Evolutionary conservation across 2,888 invertebrate species (phyloP).

Genomic region (Leptopilina syphax): DNA sequence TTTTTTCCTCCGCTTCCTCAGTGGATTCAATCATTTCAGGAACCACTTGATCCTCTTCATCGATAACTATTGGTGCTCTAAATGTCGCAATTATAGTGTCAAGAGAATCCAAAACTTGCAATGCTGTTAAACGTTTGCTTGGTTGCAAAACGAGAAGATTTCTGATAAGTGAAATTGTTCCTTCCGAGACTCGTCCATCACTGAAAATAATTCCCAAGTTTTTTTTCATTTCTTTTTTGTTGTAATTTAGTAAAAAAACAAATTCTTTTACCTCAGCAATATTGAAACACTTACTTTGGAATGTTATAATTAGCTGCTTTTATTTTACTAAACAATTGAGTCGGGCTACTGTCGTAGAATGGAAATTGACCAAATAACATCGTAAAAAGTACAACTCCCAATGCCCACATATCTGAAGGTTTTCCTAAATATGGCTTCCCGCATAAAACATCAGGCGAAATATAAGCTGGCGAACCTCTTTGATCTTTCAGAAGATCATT

Average conservation of each 20-base stretch:
- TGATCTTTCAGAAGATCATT: constrained; percentile 86
- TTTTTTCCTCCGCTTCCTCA: constrained; percentile 45
- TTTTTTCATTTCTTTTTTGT: neutral
- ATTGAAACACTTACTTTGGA: constrained; percentile 80
- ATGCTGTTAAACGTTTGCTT: constrained; percentile 82
- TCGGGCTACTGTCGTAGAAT: constrained; percentile 86
- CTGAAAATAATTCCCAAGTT: constrained; percentile 67
- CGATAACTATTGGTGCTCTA: constrained; percentile 75
- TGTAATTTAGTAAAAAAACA: neutral
- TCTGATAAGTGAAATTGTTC: constrained; percentile 83
- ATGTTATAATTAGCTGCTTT: constrained; percentile 86
- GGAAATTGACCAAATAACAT: constrained; percentile 90
- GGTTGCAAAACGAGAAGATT: constrained; percentile 84
- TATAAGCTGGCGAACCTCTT: constrained; percentile 88
- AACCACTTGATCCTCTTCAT: constrained; percentile 80
- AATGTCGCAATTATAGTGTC: constrained; percentile 80
- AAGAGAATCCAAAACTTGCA: constrained; percentile 82
- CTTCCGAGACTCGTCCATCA: constrained; percentile 81
- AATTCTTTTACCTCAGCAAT: constrained; percentile 28
- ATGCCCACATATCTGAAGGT: constrained; percentile 90
- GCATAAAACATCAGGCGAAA: constrained; percentile 87
- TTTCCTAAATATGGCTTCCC: constrained; percentile 88
- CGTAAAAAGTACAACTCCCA: constrained; percentile 87
- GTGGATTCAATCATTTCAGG: constrained; percentile 76
- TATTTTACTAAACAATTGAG: constrained; percentile 86